These are phyloP conservation scores for Trialeurodes vaporariorum DNA, from an alignment of 1,140 invertebrate genomes.

Conservation along the genomic window DNA sequence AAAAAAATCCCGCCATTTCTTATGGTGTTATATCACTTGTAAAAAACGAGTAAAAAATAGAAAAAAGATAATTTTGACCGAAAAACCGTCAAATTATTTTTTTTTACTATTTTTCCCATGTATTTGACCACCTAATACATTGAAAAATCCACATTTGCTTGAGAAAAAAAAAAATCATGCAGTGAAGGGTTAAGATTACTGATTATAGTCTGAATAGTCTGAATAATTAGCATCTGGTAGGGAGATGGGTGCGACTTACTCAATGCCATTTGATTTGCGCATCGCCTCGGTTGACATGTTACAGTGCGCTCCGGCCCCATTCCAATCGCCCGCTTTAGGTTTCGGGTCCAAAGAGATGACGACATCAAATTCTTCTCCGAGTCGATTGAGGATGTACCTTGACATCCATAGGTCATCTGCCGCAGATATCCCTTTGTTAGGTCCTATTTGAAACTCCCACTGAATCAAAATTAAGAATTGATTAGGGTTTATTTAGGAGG, in stretches of 20 bases:
- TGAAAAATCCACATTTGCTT: too few species aligned
- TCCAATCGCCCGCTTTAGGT: constrained; percentile 64
- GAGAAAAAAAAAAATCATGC: too few species aligned
- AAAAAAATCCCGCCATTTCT: too few species aligned
- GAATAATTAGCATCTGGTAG: too few species aligned
- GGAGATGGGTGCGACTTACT: constrained; percentile 35
- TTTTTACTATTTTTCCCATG: too few species aligned
- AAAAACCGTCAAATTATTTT: too few species aligned
- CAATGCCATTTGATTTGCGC: constrained; percentile 55
- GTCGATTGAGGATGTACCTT: constrained; percentile 61
- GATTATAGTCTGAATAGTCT: too few species aligned
- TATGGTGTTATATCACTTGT: too few species aligned
- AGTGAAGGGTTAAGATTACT: too few species aligned
- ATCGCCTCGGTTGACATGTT: constrained; percentile 75
- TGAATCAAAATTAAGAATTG: constrained; percentile 17
- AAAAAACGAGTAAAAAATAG: too few species aligned
- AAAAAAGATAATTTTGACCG: too few species aligned
- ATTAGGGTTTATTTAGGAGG: neutral
- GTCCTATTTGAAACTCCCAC: constrained; percentile 61
- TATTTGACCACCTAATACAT: too few species aligned
- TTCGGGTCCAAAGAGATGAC: constrained; percentile 68
- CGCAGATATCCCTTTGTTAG: constrained; percentile 58
- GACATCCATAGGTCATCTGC: constrained; percentile 78
- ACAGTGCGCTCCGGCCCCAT: constrained; percentile 69
- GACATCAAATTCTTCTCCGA: constrained; percentile 79